These are phyloP conservation scores for Meteorus sp. DNA, from an alignment of 1,140 invertebrate genomes.

Conservation along the genomic window DNA sequence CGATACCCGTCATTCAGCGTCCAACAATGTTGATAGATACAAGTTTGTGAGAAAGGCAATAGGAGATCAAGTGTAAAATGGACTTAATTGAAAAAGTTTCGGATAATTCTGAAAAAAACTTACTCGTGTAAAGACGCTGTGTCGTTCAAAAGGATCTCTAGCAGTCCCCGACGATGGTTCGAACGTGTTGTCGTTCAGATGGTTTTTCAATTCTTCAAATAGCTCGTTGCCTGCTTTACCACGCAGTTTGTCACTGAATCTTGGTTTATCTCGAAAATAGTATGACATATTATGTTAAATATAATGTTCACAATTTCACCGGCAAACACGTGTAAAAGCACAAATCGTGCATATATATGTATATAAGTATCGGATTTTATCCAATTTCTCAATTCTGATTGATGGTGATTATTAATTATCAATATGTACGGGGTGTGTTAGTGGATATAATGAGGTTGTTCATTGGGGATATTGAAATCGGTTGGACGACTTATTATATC, in stretches of 20 bases:
- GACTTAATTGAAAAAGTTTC: no score
- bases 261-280: slow-evolving; percentile 54
- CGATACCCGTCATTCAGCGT: no score
- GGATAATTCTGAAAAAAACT: slow-evolving; percentile 30
- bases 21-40: no score
- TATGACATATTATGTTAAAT: slow-evolving; percentile 47
- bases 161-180: slow-evolving; percentile 34
- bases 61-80: no score
- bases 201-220: slow-evolving; percentile 52
- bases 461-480: no score
- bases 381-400: not conserved
- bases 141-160: slow-evolving; percentile 47
- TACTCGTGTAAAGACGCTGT: slow-evolving; percentile 47
- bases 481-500: no score
- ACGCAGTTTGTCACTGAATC: slow-evolving; percentile 49
- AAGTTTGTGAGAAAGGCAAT: no score
- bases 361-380: not conserved
- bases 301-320: not conserved
- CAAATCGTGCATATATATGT: not conserved
- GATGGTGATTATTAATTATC: no score
- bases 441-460: no score
- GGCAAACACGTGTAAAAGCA: not conserved
- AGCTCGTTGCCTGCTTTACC: slow-evolving; percentile 54
- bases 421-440: no score
- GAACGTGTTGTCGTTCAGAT: slow-evolving; percentile 53